These are phyloP conservation scores for Macrosteles quadrilineatus DNA, from an alignment of 1,140 invertebrate species.

Conservation along the genomic window DNA sequence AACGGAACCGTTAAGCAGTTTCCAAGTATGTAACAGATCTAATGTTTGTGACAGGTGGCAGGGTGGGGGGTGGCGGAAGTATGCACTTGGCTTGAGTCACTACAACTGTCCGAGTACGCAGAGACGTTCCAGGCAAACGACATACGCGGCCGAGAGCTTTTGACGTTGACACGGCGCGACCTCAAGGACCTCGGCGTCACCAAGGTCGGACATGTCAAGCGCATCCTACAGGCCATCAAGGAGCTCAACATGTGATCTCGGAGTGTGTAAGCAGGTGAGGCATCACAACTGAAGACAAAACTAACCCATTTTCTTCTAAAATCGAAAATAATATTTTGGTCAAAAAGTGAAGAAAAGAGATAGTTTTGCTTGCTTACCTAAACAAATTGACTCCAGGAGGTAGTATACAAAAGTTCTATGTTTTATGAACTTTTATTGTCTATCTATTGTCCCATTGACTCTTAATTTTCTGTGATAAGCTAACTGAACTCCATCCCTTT, in stretches of 20 bases:
- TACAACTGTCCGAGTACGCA: conserved; percentile 85
- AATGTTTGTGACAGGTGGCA: conserved; percentile 48
- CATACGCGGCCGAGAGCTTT: conserved; percentile 85
- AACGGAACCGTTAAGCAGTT: too few species aligned
- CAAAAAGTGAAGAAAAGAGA: too few species aligned
- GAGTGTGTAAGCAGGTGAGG: conserved; percentile 35
- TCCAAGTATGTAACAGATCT: too few species aligned
- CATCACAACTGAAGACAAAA: too few species aligned
- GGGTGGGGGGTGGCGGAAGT: conserved; percentile 56
- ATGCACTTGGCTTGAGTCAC: conserved; percentile 76
- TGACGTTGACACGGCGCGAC: conserved; percentile 81
- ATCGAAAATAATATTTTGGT: not conserved
- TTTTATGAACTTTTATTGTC: too few species aligned
- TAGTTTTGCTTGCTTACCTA: too few species aligned
- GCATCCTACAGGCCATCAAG: conserved; percentile 89
- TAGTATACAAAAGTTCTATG: too few species aligned
- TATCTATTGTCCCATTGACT: too few species aligned
- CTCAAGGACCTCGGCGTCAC: conserved; percentile 87
- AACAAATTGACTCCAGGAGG: too few species aligned
- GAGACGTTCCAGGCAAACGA: conserved; percentile 87
- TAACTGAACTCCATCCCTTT: too few species aligned
- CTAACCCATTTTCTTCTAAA: too few species aligned
- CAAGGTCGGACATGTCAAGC: conserved; percentile 93
- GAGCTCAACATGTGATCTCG: conserved; percentile 62
- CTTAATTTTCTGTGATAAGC: too few species aligned